Conservation (phyloP, 92 coral and sea anemone species). For the Heteractis magnifica region DNA sequence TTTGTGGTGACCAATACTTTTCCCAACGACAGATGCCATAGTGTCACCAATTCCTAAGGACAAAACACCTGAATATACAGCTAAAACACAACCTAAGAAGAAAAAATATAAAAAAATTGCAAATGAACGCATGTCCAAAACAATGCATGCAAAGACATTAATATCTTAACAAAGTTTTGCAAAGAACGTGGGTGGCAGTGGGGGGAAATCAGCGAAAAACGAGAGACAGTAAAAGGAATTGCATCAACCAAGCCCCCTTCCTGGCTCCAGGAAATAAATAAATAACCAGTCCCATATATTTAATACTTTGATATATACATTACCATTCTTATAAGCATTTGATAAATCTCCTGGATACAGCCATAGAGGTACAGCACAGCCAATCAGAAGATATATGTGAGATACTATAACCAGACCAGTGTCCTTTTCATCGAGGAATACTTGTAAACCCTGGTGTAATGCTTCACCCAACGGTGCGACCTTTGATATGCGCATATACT, state of each 20-base stretch:
- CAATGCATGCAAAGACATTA: too few species aligned
- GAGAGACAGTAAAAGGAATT: too few species aligned
- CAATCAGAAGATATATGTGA: slow-evolving; percentile 82
- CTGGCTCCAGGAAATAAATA: not conserved
- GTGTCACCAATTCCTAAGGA: slow-evolving; percentile 94
- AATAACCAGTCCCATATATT: not conserved
- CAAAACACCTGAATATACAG: slow-evolving; percentile 84
- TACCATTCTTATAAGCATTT: slow-evolving; percentile 49
- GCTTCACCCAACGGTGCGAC: slow-evolving; percentile 76
- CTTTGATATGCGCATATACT: slow-evolving; percentile 79
- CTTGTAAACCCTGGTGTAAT: slow-evolving; percentile 55
- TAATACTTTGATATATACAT: not conserved
- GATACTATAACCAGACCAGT: slow-evolving; percentile 82
- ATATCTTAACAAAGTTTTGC: too few species aligned
- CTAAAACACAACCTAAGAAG: slow-evolving; percentile 60
- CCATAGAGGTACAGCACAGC: slow-evolving; percentile 91
- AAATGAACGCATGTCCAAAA: too few species aligned
- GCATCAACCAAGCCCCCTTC: too few species aligned
- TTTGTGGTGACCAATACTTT: slow-evolving; percentile 64
- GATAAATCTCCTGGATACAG: slow-evolving; percentile 67
- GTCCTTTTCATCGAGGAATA: slow-evolving; percentile 86
- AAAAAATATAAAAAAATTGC: not conserved
- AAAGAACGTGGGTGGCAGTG: too few species aligned
- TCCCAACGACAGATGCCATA: slow-evolving; percentile 86
- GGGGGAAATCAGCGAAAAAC: too few species aligned